These are phyloP conservation scores for Drosophila fuyamai DNA, from an alignment of 1,140 invertebrate genomes.

Conservation along the genomic window DNA sequence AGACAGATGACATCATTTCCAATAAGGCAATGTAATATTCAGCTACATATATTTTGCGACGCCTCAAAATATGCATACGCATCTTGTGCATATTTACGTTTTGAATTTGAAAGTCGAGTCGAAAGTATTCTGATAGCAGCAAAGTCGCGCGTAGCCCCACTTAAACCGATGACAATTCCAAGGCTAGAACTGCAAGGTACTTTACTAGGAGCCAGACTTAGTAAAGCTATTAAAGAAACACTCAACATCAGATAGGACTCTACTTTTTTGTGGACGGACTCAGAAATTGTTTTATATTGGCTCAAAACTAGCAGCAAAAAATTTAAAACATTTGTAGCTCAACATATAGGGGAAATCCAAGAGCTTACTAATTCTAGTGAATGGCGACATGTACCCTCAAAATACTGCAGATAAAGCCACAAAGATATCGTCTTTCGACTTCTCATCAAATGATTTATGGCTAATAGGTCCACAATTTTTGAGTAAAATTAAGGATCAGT, in stretches of 20 bases:
- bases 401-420: constrained; percentile 68
- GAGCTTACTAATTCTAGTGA: constrained; percentile 52
- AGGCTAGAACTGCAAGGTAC: constrained; percentile 6
- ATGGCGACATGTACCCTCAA: constrained; percentile 41
- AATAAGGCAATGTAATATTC: constrained; percentile 9
- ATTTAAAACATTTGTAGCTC: constrained; percentile 52
- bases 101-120: background rate
- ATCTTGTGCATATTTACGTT: constrained; percentile 19
- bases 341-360: constrained; percentile 59
- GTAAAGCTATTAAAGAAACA: background rate
- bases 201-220: background rate
- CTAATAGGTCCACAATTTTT: constrained; percentile 21
- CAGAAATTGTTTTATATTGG: constrained; percentile 12
- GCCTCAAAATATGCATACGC: constrained; percentile 27
- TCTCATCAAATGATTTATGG: constrained; percentile 11
- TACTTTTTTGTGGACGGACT: background rate
- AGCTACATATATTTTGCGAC: constrained; percentile 20
- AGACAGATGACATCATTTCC: background rate
- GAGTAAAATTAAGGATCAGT: background rate
- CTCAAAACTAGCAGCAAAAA: constrained; percentile 10
- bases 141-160: constrained; percentile 12
- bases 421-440: constrained; percentile 25
- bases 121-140: constrained; percentile 1
- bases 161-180: constrained; percentile 26
- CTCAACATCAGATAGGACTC: background rate